phyloP scores from a whole-genome alignment of 2,113 vertebrate genomes.

The Amblyopsis rosae region DNA sequence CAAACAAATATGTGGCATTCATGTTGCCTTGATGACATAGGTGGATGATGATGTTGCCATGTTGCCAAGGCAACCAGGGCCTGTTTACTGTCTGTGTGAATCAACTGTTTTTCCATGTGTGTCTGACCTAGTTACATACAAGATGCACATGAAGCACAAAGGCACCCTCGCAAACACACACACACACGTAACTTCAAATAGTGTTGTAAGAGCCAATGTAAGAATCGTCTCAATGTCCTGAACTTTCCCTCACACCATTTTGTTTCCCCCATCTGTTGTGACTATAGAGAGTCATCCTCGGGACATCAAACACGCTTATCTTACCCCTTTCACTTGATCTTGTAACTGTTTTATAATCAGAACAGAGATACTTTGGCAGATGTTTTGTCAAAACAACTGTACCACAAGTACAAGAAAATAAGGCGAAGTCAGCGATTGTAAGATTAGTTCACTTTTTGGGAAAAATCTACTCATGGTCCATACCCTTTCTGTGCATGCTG shows the following conservation, averaged over 20 bases:
- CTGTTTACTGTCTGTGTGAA: constrained; percentile 54
- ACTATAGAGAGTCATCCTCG: neutral
- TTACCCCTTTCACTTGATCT: constrained; percentile 21
- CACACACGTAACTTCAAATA: neutral
- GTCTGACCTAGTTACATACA: constrained; percentile 55
- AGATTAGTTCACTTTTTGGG: too few species aligned
- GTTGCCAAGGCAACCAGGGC: constrained; percentile 45
- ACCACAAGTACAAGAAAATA: too few species aligned
- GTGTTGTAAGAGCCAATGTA: constrained; percentile 15
- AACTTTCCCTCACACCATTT: constrained; percentile 6
- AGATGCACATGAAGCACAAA: neutral
- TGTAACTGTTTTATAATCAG: constrained; percentile 23
- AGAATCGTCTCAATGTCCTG: constrained; percentile 7
- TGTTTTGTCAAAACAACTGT: too few species aligned
- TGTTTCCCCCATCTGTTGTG: constrained; percentile 34
- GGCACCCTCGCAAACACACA: constrained; percentile 1
- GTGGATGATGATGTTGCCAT: constrained; percentile 19
- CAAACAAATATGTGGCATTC: constrained; percentile 38
- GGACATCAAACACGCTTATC: constrained; percentile 12
- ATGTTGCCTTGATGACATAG: constrained; percentile 11
- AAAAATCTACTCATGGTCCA: too few species aligned
- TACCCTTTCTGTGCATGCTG: too few species aligned
- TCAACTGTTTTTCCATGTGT: constrained; percentile 54
- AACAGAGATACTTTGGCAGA: too few species aligned
- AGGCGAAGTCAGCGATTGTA: too few species aligned